Evolutionary conservation across 2,888 invertebrate genomes (phyloP).

Genomic region (Drosophila birchii): DNA sequence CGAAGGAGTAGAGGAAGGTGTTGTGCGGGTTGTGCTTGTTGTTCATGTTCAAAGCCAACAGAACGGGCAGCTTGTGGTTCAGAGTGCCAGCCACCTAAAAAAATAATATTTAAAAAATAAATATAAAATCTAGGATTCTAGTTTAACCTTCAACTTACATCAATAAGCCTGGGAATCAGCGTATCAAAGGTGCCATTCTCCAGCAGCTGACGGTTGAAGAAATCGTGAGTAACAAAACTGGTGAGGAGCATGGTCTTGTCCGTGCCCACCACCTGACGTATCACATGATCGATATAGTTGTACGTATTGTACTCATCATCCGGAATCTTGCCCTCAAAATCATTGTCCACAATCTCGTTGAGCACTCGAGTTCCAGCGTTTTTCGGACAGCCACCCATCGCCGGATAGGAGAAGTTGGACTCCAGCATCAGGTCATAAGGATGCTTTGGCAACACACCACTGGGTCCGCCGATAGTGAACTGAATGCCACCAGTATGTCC

Average conservation of each 20-base stretch:
- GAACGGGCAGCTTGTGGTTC: constrained; percentile 85
- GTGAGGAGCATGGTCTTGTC: constrained; percentile 84
- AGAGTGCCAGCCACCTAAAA: constrained; percentile 85
- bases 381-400: constrained; percentile 82
- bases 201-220: constrained; percentile 83
- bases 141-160: constrained; percentile 82
- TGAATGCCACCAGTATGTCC: constrained; percentile 83
- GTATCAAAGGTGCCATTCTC: constrained; percentile 85
- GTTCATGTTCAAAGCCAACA: constrained; percentile 84
- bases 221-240: constrained; percentile 84
- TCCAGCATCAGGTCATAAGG: constrained; percentile 80
- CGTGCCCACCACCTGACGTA: constrained; percentile 82
- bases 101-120: not conserved
- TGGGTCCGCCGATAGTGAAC: constrained; percentile 83
- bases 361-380: constrained; percentile 81
- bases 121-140: not conserved
- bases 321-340: constrained; percentile 81
- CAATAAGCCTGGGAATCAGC: constrained; percentile 85
- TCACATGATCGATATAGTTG: constrained; percentile 82
- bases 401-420: constrained; percentile 79
- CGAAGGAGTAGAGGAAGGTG: constrained; percentile 86
- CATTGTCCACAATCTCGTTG: constrained; percentile 82
- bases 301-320: constrained; percentile 79
- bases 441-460: constrained; percentile 81
- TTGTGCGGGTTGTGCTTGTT: constrained; percentile 81